phyloP scores from a whole-genome alignment of 2,888 invertebrate species.

The Carterocephalus palaemon region DNA sequence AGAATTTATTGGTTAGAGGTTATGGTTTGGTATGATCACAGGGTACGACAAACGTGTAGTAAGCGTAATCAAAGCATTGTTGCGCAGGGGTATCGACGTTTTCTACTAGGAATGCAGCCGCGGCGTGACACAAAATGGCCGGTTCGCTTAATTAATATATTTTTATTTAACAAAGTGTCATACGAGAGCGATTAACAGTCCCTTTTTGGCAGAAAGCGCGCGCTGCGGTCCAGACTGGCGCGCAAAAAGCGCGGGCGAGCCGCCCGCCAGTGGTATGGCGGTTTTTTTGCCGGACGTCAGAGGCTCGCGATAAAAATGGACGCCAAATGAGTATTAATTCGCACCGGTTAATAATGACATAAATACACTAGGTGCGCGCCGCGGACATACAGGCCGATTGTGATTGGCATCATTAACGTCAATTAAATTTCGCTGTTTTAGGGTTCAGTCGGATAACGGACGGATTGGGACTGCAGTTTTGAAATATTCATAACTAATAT shows the following conservation, averaged over 20 bases:
- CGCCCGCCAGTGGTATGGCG: constrained; percentile 45
- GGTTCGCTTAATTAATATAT: constrained; percentile 36
- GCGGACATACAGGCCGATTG: constrained; percentile 50
- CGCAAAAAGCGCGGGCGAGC: constrained; percentile 43
- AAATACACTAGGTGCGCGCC: constrained; percentile 67
- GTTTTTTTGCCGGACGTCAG: constrained; percentile 56
- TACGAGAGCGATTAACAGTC: constrained; percentile 43
- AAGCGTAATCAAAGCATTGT: constrained; percentile 13
- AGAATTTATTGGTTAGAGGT: too few relatives aligned
- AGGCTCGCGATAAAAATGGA: constrained; percentile 67
- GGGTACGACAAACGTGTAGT: too few relatives aligned
- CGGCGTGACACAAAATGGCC: constrained; percentile 15
- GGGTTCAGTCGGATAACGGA: too few relatives aligned
- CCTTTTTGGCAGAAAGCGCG: constrained; percentile 51
- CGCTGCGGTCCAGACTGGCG: constrained; percentile 37
- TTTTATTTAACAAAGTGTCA: constrained; percentile 33
- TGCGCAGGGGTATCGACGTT: constrained; percentile 7
- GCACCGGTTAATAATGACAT: constrained; percentile 78
- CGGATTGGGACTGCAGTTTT: too few relatives aligned
- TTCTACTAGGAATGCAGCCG: constrained; percentile 12
- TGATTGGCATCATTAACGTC: constrained; percentile 24
- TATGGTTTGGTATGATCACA: too few relatives aligned
- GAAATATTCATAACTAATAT: too few relatives aligned
- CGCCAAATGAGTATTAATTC: constrained; percentile 77
- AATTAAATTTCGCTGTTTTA: constrained; percentile 21